Evolutionary conservation across 1,140 invertebrate genomes (phyloP).

Genomic region (Proales similis): DNA sequence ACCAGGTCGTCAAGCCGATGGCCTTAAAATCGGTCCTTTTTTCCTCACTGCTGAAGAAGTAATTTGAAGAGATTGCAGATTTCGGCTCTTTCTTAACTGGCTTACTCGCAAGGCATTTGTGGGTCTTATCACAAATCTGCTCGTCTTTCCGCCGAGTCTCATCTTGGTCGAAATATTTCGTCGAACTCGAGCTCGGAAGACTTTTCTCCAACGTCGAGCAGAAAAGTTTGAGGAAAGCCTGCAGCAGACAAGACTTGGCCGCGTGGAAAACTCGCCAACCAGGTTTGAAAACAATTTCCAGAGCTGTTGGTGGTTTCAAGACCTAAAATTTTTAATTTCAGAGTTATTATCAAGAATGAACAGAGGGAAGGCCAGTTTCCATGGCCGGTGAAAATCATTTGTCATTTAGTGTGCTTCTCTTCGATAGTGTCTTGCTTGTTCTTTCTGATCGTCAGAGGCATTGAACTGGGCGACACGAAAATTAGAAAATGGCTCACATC

Average conservation of each 20-base stretch:
- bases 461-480: slow-evolving; percentile 57
- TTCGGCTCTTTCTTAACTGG: too few species aligned
- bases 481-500: slow-evolving; percentile 58
- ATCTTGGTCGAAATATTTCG: slow-evolving; percentile 27
- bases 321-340: too few species aligned
- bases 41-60: slow-evolving; percentile 54
- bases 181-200: neutral
- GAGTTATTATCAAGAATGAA: slow-evolving; percentile 27
- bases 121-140: slow-evolving; percentile 20
- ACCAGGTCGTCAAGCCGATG: slow-evolving; percentile 40
- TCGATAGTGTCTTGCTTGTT: slow-evolving; percentile 51
- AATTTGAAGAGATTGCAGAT: too few species aligned
- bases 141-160: slow-evolving; percentile 12
- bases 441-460: slow-evolving; percentile 58
- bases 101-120: too few species aligned
- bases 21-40: slow-evolving; percentile 54
- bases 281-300: too few species aligned
- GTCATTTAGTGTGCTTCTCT: slow-evolving; percentile 54
- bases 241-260: too few species aligned
- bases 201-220: too few species aligned
- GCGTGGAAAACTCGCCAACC: too few species aligned
- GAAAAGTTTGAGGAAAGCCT: too few species aligned
- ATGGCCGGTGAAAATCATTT: slow-evolving; percentile 55
- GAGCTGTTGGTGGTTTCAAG: too few species aligned
- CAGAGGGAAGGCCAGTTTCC: slow-evolving; percentile 48